A percentile compares a stretch with the other conserved stretches of the same genome.
Conservation (phyloP, 2,797 vertebrate genomes). For the Bucorvus abyssinicus region DNA sequence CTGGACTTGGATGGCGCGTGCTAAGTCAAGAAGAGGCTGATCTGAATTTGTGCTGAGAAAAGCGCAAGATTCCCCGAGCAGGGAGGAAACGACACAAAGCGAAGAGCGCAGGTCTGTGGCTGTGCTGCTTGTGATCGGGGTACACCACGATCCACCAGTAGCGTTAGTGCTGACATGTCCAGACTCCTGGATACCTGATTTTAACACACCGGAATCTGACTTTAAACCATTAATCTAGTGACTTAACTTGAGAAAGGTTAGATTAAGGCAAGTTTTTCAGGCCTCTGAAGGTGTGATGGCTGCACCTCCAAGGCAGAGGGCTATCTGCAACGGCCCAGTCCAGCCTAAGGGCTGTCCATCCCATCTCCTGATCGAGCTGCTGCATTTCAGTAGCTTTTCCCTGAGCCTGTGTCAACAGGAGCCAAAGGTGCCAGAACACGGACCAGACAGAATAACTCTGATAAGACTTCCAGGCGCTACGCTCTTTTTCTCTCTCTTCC, state of each 20-base stretch:
- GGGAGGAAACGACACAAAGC: background rate
- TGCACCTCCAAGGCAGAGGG: background rate
- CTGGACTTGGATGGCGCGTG: background rate
- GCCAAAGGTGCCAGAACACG: background rate
- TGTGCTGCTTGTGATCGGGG: background rate
- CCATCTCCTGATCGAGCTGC: background rate
- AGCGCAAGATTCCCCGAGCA: background rate
- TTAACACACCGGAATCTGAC: background rate
- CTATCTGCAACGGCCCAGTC: background rate
- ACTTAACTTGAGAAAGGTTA: background rate
- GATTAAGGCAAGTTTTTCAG: background rate
- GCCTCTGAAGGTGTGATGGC: background rate
- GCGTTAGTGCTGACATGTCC: background rate
- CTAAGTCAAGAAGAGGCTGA: background rate
- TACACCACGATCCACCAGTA: background rate
- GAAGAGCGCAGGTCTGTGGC: background rate
- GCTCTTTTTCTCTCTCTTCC: background rate
- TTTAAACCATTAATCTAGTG: background rate
- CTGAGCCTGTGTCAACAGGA: background rate
- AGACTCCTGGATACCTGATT: background rate
- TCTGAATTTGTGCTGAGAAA: background rate
- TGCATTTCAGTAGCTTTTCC: background rate
- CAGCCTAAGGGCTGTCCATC: background rate
- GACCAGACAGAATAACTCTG: background rate
- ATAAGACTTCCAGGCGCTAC: too few species aligned